Evolutionary conservation across 2,888 invertebrate genomes (phyloP).

Genomic region (Kuschelorhynchus macadamiae): DNA sequence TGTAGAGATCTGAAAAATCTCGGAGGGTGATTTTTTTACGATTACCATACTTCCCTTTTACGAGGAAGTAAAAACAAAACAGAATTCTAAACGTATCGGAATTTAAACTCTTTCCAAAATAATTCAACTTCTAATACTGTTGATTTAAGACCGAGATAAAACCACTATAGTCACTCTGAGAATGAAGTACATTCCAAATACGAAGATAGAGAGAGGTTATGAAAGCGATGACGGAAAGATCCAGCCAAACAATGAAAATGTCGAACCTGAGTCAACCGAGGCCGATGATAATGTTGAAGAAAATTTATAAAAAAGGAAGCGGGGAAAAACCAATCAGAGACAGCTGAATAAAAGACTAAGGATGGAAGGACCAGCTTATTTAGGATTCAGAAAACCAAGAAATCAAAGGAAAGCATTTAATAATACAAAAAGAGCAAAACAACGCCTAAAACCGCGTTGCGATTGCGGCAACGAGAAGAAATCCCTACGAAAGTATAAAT

Average conservation of each 20-base stretch:
- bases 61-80: too few species aligned
- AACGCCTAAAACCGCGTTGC: conserved; percentile 23
- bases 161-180: background rate
- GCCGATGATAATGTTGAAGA: conserved; percentile 4
- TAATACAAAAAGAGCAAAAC: conserved; percentile 17
- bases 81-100: too few species aligned
- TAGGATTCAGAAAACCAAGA: conserved; percentile 36
- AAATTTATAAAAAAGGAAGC: too few species aligned
- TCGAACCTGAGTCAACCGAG: background rate
- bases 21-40: too few species aligned
- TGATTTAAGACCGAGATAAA: too few species aligned
- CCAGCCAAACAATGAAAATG: background rate
- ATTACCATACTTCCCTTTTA: too few species aligned
- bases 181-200: conserved; percentile 11
- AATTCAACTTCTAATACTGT: too few species aligned
- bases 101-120: too few species aligned
- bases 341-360: too few species aligned
- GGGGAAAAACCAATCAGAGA: too few species aligned
- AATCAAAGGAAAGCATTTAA: conserved; percentile 30
- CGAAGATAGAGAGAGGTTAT: background rate
- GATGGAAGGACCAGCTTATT: conserved; percentile 27
- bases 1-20: too few species aligned
- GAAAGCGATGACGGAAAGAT: conserved; percentile 1
- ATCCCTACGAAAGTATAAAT: conserved; percentile 6
- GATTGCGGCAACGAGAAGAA: conserved; percentile 26